These are phyloP conservation scores for Drosophila kanapiae DNA, from an alignment of 1,140 invertebrate species.

Conservation along the genomic window DNA sequence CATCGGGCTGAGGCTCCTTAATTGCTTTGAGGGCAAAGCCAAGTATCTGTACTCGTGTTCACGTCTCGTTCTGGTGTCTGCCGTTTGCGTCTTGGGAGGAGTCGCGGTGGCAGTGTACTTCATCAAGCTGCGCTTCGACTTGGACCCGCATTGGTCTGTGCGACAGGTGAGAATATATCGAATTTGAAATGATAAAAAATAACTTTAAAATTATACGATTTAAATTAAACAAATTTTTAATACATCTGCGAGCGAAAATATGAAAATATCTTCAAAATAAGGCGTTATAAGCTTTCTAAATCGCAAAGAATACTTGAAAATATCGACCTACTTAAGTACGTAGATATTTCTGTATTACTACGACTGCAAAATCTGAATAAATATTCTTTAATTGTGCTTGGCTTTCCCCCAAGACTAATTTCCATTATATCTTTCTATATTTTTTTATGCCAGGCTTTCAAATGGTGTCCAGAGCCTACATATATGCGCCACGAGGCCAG, in stretches of 20 bases:
- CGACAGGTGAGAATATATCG: conserved; percentile 52
- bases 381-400: too few relatives aligned
- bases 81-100: conserved; percentile 35
- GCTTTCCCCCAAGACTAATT: too few relatives aligned
- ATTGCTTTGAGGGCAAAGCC: conserved; percentile 31
- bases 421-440: neutral
- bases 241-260: too few relatives aligned
- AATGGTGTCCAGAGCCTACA: conserved; percentile 75
- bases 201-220: too few relatives aligned
- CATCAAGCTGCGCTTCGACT: conserved; percentile 47
- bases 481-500: conserved; percentile 73
- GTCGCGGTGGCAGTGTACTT: conserved; percentile 61
- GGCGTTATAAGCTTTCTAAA: too few relatives aligned
- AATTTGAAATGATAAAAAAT: too few relatives aligned
- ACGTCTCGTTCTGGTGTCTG: conserved; percentile 3
- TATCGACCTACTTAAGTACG: too few relatives aligned
- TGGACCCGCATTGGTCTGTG: conserved; percentile 81
- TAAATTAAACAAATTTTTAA: too few relatives aligned
- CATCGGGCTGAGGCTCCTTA: conserved; percentile 38
- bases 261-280: too few relatives aligned
- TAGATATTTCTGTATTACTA: too few relatives aligned
- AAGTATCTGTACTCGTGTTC: conserved; percentile 22
- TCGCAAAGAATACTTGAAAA: too few relatives aligned
- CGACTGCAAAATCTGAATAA: too few relatives aligned
- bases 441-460: conserved; percentile 60